Base-by-base conservation (phyloP, 2,797 vertebrate species). In the Muraenolepis orangiensis region DNA sequence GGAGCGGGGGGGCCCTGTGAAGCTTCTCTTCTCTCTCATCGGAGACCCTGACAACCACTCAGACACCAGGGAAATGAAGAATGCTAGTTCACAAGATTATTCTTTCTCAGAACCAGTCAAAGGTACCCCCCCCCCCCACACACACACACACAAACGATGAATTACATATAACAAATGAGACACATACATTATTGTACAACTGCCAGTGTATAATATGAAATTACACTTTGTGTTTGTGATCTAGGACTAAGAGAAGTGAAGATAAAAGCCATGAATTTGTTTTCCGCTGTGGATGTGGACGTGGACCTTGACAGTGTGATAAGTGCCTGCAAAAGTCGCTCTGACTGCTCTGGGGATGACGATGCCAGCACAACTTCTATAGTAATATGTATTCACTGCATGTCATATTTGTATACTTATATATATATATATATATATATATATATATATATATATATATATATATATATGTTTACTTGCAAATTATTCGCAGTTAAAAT, bases 171-270 rank as follows among this genome's bases (percentile, higher is more conserved):
- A 66, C 64, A 66, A 29, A 67, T 29, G 8, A 31, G 16, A 30
- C 29, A 67, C 18, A 31, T 8, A 13, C 26, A 67, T 67, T 31
- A 29, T 14, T 67, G 16, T 67, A 64, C 57, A 64, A 64, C 8
- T 64, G 23, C 57, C 57, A 64, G 57, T 64, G 57, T 26, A 12
- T 64, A 64, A 64, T 26, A 64, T 13, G 16, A 67, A 30, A 67
- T 67, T 1, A 16, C 13, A 14, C 23, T 38, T 34, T 64, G 46
- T 61, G n/a, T 70, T 80, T 83, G 80, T 75, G 51, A 78, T 86
- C 34, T 87, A 98, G 97, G 95, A 38, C 85, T 76, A 73, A 89
- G 94, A 36, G 83, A 79, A 78, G 90, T 97, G 79, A 94, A 87
- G 1, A 90, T 96, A 46, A 85, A 72, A 85, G 96, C 95, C 71